A percentile compares a stretch with the other conserved stretches of the same genome.
These are phyloP conservation scores for Loris lydekkerianus DNA, from an alignment of 2,797 vertebrate genomes.

Conservation along the genomic window DNA sequence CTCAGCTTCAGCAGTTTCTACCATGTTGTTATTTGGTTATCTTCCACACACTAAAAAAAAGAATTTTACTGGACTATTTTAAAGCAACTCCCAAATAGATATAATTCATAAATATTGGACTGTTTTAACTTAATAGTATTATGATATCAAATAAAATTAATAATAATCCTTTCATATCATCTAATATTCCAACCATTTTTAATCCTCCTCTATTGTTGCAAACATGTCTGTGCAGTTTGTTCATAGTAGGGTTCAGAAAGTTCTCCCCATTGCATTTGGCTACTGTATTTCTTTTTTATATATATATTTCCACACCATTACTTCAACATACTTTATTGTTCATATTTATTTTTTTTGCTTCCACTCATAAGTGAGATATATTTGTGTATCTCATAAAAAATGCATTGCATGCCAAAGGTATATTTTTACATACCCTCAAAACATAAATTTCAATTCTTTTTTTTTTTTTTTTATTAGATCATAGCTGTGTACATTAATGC, in stretches of 20 bases:
- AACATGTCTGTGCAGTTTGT: neutral
- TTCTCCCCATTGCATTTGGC: neutral
- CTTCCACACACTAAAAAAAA: neutral
- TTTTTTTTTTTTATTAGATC: too few relatives aligned
- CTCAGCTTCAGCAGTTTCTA: neutral
- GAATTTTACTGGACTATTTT: constrained; percentile 30
- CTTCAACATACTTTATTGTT: neutral
- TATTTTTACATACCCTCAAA: neutral
- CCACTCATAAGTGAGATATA: neutral
- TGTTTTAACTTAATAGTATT: neutral
- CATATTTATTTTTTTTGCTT: neutral
- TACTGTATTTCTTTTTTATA: neutral
- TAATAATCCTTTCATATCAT: neutral
- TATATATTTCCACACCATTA: neutral
- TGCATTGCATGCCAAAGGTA: neutral
- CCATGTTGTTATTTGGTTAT: neutral
- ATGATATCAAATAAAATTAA: constrained; percentile 24
- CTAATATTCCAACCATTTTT: neutral
- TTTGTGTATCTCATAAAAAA: neutral
- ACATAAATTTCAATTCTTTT: neutral
- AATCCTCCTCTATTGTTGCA: neutral
- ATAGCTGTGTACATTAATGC: too few relatives aligned
- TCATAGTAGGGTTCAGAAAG: neutral
- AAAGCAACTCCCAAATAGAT: neutral
- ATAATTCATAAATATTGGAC: neutral